These are phyloP conservation scores for Tetramorium simillimum DNA, from an alignment of 1,140 invertebrate species.

Conservation along the genomic window DNA sequence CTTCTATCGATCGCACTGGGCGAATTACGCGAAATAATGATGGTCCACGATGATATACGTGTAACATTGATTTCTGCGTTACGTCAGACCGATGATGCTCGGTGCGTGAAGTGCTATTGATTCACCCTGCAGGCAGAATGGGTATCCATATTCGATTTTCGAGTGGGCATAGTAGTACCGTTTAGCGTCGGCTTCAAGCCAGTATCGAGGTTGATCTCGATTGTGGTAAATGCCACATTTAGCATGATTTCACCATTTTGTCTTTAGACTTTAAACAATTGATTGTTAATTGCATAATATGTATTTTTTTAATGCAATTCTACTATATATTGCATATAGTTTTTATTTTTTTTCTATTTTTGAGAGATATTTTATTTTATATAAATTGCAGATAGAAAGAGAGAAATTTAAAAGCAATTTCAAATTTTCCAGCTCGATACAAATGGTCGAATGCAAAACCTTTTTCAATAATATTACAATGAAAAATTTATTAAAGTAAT, in stretches of 20 bases:
- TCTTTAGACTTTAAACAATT: neutral
- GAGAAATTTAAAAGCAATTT: neutral
- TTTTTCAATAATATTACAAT: neutral
- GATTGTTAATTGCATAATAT: no score
- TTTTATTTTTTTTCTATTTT: neutral
- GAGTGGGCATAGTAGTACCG: slow-evolving; percentile 60
- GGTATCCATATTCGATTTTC: slow-evolving; percentile 77
- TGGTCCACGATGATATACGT: slow-evolving; percentile 60
- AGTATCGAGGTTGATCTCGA: neutral
- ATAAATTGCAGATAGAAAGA: neutral
- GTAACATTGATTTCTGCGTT: slow-evolving; percentile 73
- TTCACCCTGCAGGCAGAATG: slow-evolving; percentile 75
- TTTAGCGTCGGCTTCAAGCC: slow-evolving; percentile 60
- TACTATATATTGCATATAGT: no score
- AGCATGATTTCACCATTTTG: neutral
- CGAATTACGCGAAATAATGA: slow-evolving; percentile 65
- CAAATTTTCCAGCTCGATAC: neutral
- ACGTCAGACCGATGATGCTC: slow-evolving; percentile 76
- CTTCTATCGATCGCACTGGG: slow-evolving; percentile 52
- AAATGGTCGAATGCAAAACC: neutral
- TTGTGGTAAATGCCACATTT: neutral
- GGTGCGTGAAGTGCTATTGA: slow-evolving; percentile 79
- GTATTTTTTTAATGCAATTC: no score
- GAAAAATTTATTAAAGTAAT: neutral
- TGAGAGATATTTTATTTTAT: neutral